Conservation (phyloP, 2,113 vertebrate genomes). For the Cephalopholis sonnerati region DNA sequence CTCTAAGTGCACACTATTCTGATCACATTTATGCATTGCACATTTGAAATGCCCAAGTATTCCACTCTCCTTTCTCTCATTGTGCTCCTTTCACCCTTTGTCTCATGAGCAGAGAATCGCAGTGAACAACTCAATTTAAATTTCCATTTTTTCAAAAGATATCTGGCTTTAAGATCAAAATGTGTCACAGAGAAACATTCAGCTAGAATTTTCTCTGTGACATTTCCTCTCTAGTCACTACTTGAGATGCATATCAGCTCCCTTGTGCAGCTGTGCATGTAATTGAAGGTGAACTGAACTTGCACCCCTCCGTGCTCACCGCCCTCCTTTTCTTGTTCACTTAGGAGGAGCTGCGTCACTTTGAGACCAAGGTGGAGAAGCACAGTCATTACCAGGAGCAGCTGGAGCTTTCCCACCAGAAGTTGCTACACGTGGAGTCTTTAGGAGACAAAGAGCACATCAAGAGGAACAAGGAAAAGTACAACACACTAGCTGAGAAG, state of each 20-base stretch:
- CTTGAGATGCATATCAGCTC: slow-evolving; percentile 10
- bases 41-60: slow-evolving; percentile 19
- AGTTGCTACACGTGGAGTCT: slow-evolving; percentile 91
- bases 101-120: slow-evolving; percentile 12
- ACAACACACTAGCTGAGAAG: slow-evolving; percentile 90
- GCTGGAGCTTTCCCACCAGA: slow-evolving; percentile 95
- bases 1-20: not conserved
- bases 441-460: slow-evolving; percentile 91
- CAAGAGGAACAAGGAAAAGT: slow-evolving; percentile 90
- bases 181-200: slow-evolving; percentile 39
- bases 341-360: slow-evolving; percentile 96
- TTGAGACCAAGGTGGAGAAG: slow-evolving; percentile 96
- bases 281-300: slow-evolving; percentile 34
- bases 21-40: slow-evolving; percentile 26
- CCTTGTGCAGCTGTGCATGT: slow-evolving; percentile 38
- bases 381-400: slow-evolving; percentile 97
- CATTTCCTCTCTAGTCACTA: slow-evolving; percentile 15
- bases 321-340: not conserved
- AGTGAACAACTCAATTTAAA: slow-evolving; percentile 34
- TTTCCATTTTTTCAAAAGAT: not conserved
- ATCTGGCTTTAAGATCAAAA: slow-evolving; percentile 11
- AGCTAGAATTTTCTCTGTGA: not conserved
- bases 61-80: not conserved
- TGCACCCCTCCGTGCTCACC: not conserved
- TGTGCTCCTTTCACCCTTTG: slow-evolving; percentile 47